Conservation (phyloP, 1,140 invertebrate genomes). For the Liolophura sinensis region DNA sequence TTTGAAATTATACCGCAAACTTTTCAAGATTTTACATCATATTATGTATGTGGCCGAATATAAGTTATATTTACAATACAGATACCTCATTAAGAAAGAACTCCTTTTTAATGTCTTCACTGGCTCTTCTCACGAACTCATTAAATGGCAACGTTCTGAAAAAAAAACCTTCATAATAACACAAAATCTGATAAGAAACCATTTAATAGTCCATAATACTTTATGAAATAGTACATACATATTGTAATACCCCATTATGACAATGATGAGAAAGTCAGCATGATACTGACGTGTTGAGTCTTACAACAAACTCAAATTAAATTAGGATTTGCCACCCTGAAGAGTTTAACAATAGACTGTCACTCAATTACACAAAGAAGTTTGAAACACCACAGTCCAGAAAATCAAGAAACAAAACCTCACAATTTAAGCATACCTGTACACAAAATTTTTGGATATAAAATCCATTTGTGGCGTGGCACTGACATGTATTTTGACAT, state of each 20-base stretch:
- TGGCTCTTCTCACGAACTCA: constrained; percentile 59
- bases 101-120: constrained; percentile 45
- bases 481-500: constrained; percentile 65
- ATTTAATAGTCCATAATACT: not conserved
- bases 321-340: too few species aligned
- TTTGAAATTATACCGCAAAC: not conserved
- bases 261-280: too few species aligned
- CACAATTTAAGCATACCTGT: constrained; percentile 50
- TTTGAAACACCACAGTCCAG: too few species aligned
- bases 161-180: constrained; percentile 9
- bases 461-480: constrained; percentile 61
- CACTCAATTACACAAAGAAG: too few species aligned
- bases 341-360: too few species aligned
- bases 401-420: too few species aligned
- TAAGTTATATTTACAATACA: constrained; percentile 6
- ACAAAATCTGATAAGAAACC: constrained; percentile 3
- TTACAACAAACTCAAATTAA: too few species aligned
- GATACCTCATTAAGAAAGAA: constrained; percentile 55
- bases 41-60: too few species aligned
- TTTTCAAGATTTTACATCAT: too few species aligned
- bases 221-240: not conserved
- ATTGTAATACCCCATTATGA: too few species aligned
- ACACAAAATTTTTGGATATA: constrained; percentile 65
- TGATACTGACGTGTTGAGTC: too few species aligned
- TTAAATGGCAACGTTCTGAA: constrained; percentile 59